These are phyloP conservation scores for Mastigias papua DNA, from an alignment of 30 jellyfish, hydroid and myxozoan species.

Conservation along the genomic window DNA sequence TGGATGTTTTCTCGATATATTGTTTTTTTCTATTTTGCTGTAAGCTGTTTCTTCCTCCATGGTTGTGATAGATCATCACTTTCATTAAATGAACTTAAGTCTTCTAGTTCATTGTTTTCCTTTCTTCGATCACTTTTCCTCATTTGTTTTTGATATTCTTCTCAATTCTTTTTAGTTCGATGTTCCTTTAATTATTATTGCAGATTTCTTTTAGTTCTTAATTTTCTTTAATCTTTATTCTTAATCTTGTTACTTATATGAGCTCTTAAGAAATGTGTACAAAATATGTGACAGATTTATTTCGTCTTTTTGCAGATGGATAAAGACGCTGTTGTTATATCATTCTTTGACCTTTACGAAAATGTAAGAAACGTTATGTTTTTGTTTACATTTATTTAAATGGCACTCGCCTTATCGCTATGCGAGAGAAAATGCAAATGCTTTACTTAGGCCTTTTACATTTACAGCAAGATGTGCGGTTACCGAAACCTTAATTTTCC, in stretches of 20 bases:
- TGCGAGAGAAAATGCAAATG: no score
- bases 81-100: not conserved
- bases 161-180: not conserved
- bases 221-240: not conserved
- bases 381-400: no score
- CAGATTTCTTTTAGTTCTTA: no score
- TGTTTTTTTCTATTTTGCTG: no score
- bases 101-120: not conserved
- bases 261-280: not conserved
- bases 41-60: no score
- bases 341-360: slow-evolving; percentile 77
- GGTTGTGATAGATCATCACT: no score
- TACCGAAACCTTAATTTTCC: no score
- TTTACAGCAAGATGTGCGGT: no score
- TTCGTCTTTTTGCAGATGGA: slow-evolving; percentile 36
- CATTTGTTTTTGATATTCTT: not conserved
- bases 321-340: slow-evolving; percentile 54
- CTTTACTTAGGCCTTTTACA: no score
- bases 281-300: not conserved
- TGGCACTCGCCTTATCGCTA: no score
- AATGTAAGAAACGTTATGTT: slow-evolving; percentile 57
- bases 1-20: no score
- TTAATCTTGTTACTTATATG: not conserved
- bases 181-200: not conserved
- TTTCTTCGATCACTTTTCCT: not conserved